phyloP scores from a whole-genome alignment of 2,888 invertebrate genomes.

The Trachelus iudaicus region DNA sequence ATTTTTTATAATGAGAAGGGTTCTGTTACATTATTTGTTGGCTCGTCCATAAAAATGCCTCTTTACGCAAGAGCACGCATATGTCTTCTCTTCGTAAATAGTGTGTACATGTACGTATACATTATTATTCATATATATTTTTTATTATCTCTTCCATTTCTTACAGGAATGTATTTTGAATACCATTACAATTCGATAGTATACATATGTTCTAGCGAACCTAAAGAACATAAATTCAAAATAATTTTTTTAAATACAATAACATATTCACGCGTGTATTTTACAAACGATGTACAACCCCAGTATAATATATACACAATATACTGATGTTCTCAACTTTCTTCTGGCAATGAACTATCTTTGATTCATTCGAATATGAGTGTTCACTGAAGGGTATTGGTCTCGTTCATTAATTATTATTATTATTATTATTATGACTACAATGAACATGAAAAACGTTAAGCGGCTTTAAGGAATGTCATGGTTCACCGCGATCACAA shows the following conservation, averaged over 20 bases:
- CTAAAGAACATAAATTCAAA: slow-evolving; percentile 8
- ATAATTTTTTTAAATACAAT: slow-evolving; percentile 17
- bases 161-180: neutral
- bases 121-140: neutral
- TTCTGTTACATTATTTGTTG: neutral
- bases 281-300: slow-evolving; percentile 10
- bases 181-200: neutral
- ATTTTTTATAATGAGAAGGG: neutral
- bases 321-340: neutral
- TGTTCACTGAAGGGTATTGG: neutral
- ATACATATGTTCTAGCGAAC: neutral
- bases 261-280: slow-evolving; percentile 21
- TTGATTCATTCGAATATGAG: neutral
- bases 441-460: neutral
- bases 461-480: neutral
- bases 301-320: slow-evolving; percentile 3
- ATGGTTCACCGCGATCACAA: neutral
- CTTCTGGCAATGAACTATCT: neutral
- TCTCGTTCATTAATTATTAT: neutral
- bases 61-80: neutral
- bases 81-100: neutral
- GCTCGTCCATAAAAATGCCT: neutral
- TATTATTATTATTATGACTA: neutral
- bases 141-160: neutral
- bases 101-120: neutral